These are phyloP conservation scores for Centroberyx gerrardi DNA, from an alignment of 2,797 vertebrate species.

Conservation along the genomic window DNA sequence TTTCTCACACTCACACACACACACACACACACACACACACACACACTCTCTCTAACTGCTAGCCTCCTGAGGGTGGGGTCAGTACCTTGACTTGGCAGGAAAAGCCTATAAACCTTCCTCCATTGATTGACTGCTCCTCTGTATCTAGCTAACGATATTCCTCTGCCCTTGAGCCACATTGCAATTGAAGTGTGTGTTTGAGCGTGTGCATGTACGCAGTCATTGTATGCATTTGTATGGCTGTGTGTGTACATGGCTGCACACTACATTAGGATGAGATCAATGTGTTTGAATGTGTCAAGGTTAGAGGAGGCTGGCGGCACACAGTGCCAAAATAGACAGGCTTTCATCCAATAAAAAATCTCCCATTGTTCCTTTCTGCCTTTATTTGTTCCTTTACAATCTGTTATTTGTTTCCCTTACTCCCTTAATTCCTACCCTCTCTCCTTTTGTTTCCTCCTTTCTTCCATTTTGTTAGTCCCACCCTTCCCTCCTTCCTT, in stretches of 20 bases:
- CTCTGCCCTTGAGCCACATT: slow-evolving; percentile 75
- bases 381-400: slow-evolving; percentile 52
- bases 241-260: slow-evolving; percentile 34
- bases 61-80: slow-evolving; percentile 59
- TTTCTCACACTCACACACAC: slow-evolving; percentile 4
- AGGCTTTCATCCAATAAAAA: slow-evolving; percentile 61
- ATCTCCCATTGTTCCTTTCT: slow-evolving; percentile 33
- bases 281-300: slow-evolving; percentile 81
- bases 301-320: slow-evolving; percentile 71
- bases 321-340: slow-evolving; percentile 55
- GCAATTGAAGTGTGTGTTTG: slow-evolving; percentile 46
- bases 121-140: slow-evolving; percentile 74
- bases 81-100: slow-evolving; percentile 75
- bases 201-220: slow-evolving; percentile 17
- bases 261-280: slow-evolving; percentile 75
- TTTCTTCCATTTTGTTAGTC: slow-evolving; percentile 32
- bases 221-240: slow-evolving; percentile 8
- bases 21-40: slow-evolving; percentile 5
- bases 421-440: slow-evolving; percentile 25
- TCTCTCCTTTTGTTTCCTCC: slow-evolving; percentile 16
- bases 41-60: slow-evolving; percentile 8
- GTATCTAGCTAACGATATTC: slow-evolving; percentile 68
- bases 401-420: slow-evolving; percentile 41
- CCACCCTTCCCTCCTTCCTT: neutral
- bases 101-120: slow-evolving; percentile 75